phyloP scores from a whole-genome alignment of 2,888 invertebrate species.

The Hyposoter dolosus region DNA sequence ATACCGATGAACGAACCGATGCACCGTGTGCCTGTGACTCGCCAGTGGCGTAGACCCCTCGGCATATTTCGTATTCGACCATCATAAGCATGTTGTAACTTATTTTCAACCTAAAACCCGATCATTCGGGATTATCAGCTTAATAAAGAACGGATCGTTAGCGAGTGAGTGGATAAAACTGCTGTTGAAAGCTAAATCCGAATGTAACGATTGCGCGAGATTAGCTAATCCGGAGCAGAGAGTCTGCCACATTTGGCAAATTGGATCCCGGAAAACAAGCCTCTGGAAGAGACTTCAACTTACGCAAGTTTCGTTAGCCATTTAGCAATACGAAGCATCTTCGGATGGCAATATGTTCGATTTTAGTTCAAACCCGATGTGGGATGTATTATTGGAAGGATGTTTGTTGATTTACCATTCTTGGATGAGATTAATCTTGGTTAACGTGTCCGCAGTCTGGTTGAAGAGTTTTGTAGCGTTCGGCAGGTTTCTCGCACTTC shows the following conservation, averaged over 20 bases:
- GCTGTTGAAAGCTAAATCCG: background rate
- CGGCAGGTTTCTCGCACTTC: conserved; percentile 32
- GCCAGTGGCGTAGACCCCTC: conserved; percentile 50
- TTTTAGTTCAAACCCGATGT: background rate
- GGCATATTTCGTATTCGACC: conserved; percentile 1
- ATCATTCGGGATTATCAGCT: background rate
- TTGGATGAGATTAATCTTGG: background rate
- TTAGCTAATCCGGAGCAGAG: background rate
- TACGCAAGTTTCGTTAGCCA: background rate
- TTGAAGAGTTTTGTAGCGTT: background rate
- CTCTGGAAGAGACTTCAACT: background rate
- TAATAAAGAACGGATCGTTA: background rate
- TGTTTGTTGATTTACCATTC: background rate
- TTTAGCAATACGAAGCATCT: background rate
- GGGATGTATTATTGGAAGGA: background rate
- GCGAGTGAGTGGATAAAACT: background rate
- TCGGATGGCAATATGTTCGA: background rate
- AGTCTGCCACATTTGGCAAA: background rate
- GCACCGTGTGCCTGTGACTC: conserved; percentile 58
- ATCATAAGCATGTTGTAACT: background rate
- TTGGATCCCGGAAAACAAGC: background rate
- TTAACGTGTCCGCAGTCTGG: background rate
- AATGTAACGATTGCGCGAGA: background rate
- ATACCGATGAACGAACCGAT: conserved; percentile 77
- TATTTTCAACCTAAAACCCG: background rate